phyloP scores from a whole-genome alignment of 2,888 invertebrate genomes.

The Macaria notata region DNA sequence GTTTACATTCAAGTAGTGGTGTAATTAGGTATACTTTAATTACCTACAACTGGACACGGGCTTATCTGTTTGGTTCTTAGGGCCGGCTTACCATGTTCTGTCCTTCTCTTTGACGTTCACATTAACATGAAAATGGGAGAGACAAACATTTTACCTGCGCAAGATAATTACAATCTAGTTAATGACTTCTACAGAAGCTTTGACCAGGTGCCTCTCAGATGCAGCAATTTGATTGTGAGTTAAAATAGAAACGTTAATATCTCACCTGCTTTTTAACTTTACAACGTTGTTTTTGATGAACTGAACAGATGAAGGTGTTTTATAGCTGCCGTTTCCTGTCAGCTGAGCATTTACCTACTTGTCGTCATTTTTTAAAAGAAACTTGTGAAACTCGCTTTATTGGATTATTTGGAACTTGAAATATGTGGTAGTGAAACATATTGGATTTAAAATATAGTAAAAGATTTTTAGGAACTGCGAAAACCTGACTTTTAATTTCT shows the following conservation, averaged over 20 bases:
- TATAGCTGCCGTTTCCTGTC: constrained; percentile 24
- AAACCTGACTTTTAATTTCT: too few species aligned
- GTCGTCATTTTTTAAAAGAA: too few species aligned
- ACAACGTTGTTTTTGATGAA: constrained; percentile 15
- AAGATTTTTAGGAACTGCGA: too few species aligned
- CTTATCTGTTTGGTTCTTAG: constrained; percentile 3
- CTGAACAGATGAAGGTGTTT: constrained; percentile 17
- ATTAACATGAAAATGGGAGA: not conserved
- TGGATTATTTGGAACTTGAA: too few species aligned
- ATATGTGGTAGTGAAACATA: too few species aligned
- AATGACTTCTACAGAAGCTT: constrained; percentile 16
- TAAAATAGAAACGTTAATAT: constrained; percentile 24
- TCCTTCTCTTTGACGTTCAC: not conserved
- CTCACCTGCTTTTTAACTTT: constrained; percentile 27
- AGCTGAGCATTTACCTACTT: constrained; percentile 10
- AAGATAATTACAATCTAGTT: constrained; percentile 1
- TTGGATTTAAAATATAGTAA: too few species aligned
- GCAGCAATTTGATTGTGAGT: constrained; percentile 32
- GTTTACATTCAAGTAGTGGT: constrained; percentile 11
- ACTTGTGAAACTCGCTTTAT: too few species aligned
- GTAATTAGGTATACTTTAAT: constrained; percentile 24
- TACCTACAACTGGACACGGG: constrained; percentile 5
- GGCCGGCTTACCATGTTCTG: not conserved
- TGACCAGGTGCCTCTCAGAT: constrained; percentile 33
- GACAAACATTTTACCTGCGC: not conserved